phyloP scores from a whole-genome alignment of 2,113 vertebrate species.

The Malaclemys terrapin region DNA sequence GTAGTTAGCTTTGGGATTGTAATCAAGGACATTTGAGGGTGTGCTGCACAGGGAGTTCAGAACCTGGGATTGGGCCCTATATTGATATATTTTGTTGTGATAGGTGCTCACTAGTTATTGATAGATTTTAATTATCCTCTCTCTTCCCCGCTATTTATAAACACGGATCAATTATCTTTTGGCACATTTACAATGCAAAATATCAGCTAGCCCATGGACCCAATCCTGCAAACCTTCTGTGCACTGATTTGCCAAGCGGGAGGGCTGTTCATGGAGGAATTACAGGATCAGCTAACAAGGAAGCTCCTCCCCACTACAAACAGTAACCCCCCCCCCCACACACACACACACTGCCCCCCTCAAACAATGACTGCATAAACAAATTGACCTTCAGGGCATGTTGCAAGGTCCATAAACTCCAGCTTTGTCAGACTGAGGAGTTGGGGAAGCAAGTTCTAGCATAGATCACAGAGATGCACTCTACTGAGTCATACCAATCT shows the following conservation, averaged over 20 bases:
- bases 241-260: neutral
- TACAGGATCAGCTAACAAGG: neutral
- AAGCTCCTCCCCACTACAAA: slow-evolving; percentile 5
- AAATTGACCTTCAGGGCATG: slow-evolving; percentile 57
- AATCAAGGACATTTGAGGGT: neutral
- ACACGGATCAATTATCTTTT: neutral
- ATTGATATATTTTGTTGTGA: neutral
- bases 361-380: slow-evolving; percentile 63
- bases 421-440: neutral
- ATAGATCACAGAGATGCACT: neutral
- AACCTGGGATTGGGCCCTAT: neutral
- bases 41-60: neutral
- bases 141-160: neutral
- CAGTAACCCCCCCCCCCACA: neutral
- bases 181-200: neutral
- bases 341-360: neutral
- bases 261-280: neutral
- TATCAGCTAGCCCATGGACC: fast-evolving
- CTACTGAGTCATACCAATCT: neutral
- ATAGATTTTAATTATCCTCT: neutral
- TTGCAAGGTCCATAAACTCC: slow-evolving; percentile 53
- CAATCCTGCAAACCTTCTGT: neutral
- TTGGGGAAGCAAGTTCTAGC: neutral
- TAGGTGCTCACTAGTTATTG: neutral
- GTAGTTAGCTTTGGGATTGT: neutral